These are phyloP conservation scores for Dicrurus megarhynchus DNA, from an alignment of 2,113 vertebrate species.

Conservation along the genomic window DNA sequence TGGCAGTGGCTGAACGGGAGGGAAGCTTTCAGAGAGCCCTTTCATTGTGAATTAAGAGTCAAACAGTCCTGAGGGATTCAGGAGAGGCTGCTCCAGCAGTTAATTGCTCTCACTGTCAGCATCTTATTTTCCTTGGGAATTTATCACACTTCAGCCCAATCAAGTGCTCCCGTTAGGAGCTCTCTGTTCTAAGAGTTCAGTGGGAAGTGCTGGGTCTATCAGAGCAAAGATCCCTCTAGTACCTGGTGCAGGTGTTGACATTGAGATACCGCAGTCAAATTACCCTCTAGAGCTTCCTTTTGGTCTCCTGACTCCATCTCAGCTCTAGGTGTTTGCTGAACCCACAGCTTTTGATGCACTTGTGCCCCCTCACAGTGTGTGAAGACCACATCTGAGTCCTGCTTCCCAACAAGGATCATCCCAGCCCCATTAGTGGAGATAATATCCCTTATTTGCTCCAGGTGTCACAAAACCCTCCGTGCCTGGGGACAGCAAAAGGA, in stretches of 20 bases:
- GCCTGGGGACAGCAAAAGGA: background rate
- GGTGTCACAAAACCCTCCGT: background rate
- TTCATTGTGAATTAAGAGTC: background rate
- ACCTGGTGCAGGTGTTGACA: background rate
- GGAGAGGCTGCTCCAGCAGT: background rate
- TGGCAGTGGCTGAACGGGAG: background rate
- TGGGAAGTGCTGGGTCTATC: background rate
- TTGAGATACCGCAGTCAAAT: background rate
- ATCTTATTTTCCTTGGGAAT: constrained; percentile 1
- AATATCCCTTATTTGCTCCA: background rate
- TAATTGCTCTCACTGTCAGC: constrained; percentile 9
- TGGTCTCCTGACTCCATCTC: background rate
- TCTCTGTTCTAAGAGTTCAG: background rate
- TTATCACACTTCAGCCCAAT: background rate
- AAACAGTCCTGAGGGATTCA: background rate
- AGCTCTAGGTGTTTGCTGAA: background rate
- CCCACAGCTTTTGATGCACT: background rate
- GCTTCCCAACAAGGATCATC: background rate
- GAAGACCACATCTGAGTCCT: background rate
- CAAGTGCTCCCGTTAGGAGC: background rate
- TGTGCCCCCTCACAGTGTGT: too few species aligned
- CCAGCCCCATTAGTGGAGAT: too few species aligned
- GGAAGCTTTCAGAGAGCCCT: background rate
- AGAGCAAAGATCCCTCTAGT: background rate
- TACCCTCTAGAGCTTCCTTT: background rate